Base-by-base conservation (phyloP, 53 echinoderm and acorn worm genomes). In the Hippasteria phrygiana region DNA sequence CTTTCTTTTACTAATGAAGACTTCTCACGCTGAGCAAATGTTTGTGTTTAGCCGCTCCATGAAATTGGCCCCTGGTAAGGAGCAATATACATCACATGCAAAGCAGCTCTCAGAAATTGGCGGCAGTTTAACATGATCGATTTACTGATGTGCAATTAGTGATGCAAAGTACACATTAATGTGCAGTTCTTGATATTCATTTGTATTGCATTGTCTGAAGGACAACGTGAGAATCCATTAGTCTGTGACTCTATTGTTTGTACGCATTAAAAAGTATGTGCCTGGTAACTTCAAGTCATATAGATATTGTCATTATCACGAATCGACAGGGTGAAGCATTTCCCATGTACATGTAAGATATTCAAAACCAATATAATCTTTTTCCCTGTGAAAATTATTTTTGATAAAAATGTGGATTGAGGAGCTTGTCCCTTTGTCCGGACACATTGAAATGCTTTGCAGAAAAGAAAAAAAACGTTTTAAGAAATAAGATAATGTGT, bases 131-230 rank as follows among this genome's bases (percentile, higher is more conserved):
- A 59, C 59, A 24, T 76, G 76, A 43, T 43, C 48, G 31, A 76
- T 76, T 51, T 51, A 76, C 20, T 76, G 28, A 22, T 76, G 76
- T 76, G 76, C 76, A 76, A 76, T 76, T 76, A 76, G 59, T 59
- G 29, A 76, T 51, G 76, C 76, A 76, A 76, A 51, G 76, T 47
- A 47, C 33, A 53, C 35, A 17, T 16, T 65, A 33, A 4, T 33
- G 34, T 8, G 12, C 7, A 7, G n/a, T 67, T 67, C 37, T 36
- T 10, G 24, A 31, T 46, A 29, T 24, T 20, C 48, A 31, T 75
- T 48, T 76, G 47, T 76, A 35, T 33, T 76, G 59, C 59, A 59
- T 59, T 22, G 3, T 18, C 26, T 59, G 59, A 24, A 54, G 54
- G 54, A 59, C 26, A 24, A 7, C 59, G 26, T 18, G 26, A 20